Base-by-base conservation (phyloP, 37 sponge, comb jelly and placozoan species). In the Hexactinellida sp. region DNA sequence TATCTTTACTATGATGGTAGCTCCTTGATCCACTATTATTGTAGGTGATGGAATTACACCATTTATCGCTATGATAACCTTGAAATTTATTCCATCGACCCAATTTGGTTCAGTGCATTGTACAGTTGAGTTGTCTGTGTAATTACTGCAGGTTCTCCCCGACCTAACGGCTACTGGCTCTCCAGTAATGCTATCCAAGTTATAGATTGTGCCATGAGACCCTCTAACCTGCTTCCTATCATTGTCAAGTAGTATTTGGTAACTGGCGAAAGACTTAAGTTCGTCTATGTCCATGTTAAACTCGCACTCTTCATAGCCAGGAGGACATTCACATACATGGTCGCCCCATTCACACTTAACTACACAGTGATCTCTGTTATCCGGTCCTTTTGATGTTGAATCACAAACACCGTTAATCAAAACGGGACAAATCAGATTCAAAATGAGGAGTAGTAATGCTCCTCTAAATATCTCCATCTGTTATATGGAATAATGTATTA, bases 1-100 rank as follows among this genome's bases (percentile, higher is more conserved):
- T 19, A 95, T 89, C 39, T 89, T 89, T 1, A 88, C 91, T 3
- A 86, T 41, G 36, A 95, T 9, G 0, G 52, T 83, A 47, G 91
- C 89, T 0, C 39, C 47, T 24, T 90, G 54, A 51, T 86, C 36
- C 9, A 86, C 87, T 0, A 94, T 90, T 16, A 94, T 85, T 0
- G 94, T 94, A 1, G 94, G 94, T 3, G 90, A 90, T 0, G 94
- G 92, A 10, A 87, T 83, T 24, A 37, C 89, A 24, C 90, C 92
- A 85, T 94, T 94, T 55, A 94, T 54, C 10, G 89, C 76, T 24
- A 89, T 84, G 35, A 83, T 54, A 25, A 90, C 30, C 10, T 90
- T 88, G 63, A 55, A 90, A 0, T 87, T 87, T 37, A 84, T 87
- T 35, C 92, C 92, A 88, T 92, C 92, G 1, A 87, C 89, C 30